Percentiles rank a stretch among this genome's conserved stretches.
These are phyloP conservation scores for Charanyca ferruginea DNA, from an alignment of 2,888 invertebrate genomes.

Conservation along the genomic window DNA sequence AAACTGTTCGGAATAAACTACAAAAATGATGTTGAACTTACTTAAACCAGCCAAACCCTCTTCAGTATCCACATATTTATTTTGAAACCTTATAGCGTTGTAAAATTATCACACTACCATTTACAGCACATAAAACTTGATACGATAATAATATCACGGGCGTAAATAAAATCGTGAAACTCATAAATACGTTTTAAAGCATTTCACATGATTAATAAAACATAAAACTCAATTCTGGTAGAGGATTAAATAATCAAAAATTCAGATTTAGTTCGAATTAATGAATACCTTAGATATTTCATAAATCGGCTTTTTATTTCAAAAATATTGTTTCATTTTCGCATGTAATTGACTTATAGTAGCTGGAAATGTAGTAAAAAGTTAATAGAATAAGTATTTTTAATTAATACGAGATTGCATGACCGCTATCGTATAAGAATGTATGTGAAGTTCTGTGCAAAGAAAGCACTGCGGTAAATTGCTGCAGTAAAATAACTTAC, in stretches of 20 bases:
- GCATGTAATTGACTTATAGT: not conserved
- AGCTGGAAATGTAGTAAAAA: constrained; percentile 1
- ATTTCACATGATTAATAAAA: constrained; percentile 53
- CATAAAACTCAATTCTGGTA: constrained; percentile 49
- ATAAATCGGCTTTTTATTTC: constrained; percentile 9
- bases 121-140: constrained; percentile 41
- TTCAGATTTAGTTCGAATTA: constrained; percentile 13
- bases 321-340: constrained; percentile 23
- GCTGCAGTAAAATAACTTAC: constrained; percentile 45
- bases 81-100: not conserved
- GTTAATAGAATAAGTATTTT: constrained; percentile 18
- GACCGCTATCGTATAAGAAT: constrained; percentile 30
- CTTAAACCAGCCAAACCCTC: too few relatives aligned
- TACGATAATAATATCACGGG: constrained; percentile 9
- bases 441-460: constrained; percentile 43
- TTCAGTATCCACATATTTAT: too few relatives aligned
- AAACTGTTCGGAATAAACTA: too few relatives aligned
- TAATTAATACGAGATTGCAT: constrained; percentile 30
- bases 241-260: constrained; percentile 51
- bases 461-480: constrained; percentile 45
- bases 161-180: constrained; percentile 32
- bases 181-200: constrained; percentile 27
- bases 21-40: too few relatives aligned
- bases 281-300: constrained; percentile 22
- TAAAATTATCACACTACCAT: constrained; percentile 8